Percentiles rank a stretch among this genome's conserved stretches.
These are phyloP conservation scores for Reinhardtius hippoglossoides DNA, from an alignment of 2,113 vertebrate species.

Conservation along the genomic window DNA sequence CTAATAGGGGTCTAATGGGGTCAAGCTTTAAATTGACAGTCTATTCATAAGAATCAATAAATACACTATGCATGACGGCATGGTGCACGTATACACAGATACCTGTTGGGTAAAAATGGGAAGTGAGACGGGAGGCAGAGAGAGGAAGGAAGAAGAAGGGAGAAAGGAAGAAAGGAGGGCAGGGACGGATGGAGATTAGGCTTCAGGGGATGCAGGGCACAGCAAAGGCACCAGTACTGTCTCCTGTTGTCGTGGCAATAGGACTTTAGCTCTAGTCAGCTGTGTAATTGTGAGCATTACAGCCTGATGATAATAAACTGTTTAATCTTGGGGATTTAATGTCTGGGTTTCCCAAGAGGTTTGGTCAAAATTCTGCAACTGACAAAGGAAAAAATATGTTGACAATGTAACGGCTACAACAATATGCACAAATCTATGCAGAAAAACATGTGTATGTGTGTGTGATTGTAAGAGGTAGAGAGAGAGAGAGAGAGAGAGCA, in stretches of 20 bases:
- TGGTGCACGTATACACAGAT: constrained; percentile 40
- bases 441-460: constrained; percentile 1
- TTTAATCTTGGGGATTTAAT: too few relatives aligned
- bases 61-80: constrained; percentile 65
- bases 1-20: constrained; percentile 76
- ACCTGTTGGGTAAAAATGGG: constrained; percentile 27
- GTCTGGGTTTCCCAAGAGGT: too few relatives aligned
- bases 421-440: neutral
- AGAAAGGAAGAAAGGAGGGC: constrained; percentile 36
- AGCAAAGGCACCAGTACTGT: neutral
- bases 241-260: neutral
- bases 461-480: neutral
- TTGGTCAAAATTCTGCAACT: constrained; percentile 10
- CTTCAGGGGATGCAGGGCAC: neutral
- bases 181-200: constrained; percentile 28
- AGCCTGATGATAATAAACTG: too few relatives aligned
- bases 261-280: constrained; percentile 39
- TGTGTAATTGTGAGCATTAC: constrained; percentile 13
- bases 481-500: constrained; percentile 20
- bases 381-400: constrained; percentile 29
- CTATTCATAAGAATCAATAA: constrained; percentile 81
- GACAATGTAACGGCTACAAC: neutral
- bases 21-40: constrained; percentile 77
- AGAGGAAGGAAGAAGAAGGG: constrained; percentile 34
- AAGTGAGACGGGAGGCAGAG: constrained; percentile 28